These are phyloP conservation scores for Gadopsis bispinosus DNA, from an alignment of 2,797 vertebrate genomes.

Conservation along the genomic window DNA sequence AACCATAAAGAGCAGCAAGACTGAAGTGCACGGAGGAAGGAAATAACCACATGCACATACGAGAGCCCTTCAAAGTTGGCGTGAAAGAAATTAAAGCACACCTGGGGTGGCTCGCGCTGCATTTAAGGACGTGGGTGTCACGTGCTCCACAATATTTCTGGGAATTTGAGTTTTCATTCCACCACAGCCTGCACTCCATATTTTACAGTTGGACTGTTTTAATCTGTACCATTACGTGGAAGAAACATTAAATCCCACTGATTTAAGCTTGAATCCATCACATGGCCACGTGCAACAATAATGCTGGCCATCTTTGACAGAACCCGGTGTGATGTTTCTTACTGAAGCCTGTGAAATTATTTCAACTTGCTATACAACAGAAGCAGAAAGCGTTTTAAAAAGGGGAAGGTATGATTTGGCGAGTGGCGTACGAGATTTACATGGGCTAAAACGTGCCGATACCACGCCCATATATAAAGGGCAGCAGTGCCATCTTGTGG, in stretches of 20 bases:
- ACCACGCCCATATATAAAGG: constrained; percentile 14
- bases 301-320: neutral
- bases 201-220: neutral
- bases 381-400: neutral
- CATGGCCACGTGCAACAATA: neutral
- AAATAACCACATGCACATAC: neutral
- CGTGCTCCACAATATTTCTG: neutral
- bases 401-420: neutral
- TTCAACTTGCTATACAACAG: neutral
- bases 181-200: neutral
- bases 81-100: neutral
- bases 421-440: too few relatives aligned
- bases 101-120: neutral
- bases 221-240: neutral
- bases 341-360: neutral
- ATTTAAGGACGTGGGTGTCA: too few relatives aligned
- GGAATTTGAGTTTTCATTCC: neutral
- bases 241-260: neutral
- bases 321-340: neutral
- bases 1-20: constrained; percentile 45
- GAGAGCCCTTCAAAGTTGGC: neutral
- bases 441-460: neutral
- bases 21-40: constrained; percentile 14
- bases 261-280: neutral
- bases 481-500: constrained; percentile 52